A percentile compares a stretch with the other conserved stretches of the same genome.
phyloP scores from a whole-genome alignment of 2,113 vertebrate genomes.

The Hassar affinis region DNA sequence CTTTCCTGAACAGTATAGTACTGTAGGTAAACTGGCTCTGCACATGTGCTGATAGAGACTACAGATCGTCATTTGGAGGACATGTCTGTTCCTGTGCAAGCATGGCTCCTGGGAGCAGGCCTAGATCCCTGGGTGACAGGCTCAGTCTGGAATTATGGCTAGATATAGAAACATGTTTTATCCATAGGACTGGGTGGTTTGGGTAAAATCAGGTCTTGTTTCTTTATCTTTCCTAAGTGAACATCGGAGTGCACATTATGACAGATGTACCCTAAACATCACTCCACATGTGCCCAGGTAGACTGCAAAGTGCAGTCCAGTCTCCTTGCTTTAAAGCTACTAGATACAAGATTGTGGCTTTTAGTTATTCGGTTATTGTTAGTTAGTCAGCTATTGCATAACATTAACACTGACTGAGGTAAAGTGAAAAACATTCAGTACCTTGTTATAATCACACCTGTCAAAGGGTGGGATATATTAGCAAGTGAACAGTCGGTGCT shows the following conservation, averaged over 20 bases:
- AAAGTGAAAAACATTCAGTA: no score
- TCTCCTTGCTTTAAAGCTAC: background rate
- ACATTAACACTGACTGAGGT: no score
- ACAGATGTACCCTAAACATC: background rate
- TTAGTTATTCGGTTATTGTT: no score
- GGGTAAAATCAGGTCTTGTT: background rate
- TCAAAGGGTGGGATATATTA: no score
- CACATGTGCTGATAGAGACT: background rate
- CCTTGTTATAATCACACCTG: no score
- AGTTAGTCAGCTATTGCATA: no score
- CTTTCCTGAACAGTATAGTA: background rate
- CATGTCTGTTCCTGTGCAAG: background rate
- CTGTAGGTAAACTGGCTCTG: background rate
- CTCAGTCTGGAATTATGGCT: background rate
- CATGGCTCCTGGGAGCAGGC: conserved; percentile 21
- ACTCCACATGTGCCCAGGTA: background rate
- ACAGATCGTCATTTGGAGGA: background rate
- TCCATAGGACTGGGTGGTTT: background rate
- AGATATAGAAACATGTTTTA: conserved; percentile 3
- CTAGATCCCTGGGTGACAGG: conserved; percentile 5
- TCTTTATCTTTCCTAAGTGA: background rate
- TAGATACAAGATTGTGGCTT: background rate
- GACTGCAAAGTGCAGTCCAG: background rate
- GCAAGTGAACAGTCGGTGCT: no score
- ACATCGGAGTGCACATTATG: background rate